Evolutionary conservation across 2,113 vertebrate species (phyloP).

Genomic region (Thunnus thynnus): DNA sequence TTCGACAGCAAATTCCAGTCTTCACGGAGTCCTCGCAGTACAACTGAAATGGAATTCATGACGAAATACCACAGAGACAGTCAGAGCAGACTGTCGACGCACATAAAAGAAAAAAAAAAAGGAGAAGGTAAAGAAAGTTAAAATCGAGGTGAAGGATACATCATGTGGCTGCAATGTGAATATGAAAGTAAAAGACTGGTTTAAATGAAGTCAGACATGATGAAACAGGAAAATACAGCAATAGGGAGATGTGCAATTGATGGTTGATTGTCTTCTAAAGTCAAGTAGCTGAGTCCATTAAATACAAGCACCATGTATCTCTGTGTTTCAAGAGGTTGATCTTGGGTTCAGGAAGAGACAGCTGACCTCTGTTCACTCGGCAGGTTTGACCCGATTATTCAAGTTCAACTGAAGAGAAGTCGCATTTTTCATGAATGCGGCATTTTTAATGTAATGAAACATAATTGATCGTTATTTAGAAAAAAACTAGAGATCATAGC

Average conservation of each 20-base stretch:
- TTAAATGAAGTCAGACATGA: neutral
- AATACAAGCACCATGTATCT: neutral
- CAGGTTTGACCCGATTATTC: neutral
- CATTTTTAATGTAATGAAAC: neutral
- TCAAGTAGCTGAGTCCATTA: neutral
- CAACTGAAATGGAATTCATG: slow-evolving; percentile 26
- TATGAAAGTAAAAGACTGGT: neutral
- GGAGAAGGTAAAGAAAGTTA: neutral
- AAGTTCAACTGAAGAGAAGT: neutral
- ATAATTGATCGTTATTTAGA: neutral
- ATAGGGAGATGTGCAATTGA: neutral
- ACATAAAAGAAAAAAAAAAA: neutral
- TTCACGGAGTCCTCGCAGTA: neutral
- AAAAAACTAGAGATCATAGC: neutral
- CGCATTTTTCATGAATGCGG: no score
- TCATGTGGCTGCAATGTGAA: neutral
- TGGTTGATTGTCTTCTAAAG: neutral
- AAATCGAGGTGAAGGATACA: neutral
- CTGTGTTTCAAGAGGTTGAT: neutral
- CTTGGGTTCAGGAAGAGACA: neutral
- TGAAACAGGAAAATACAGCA: neutral
- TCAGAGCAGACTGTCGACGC: neutral
- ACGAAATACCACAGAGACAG: slow-evolving; percentile 5
- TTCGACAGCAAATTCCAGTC: slow-evolving; percentile 19
- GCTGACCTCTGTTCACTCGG: slow-evolving; percentile 2